Base-by-base conservation (phyloP, 2,888 invertebrate species). In the Amblyjoppa fuscipennis region DNA sequence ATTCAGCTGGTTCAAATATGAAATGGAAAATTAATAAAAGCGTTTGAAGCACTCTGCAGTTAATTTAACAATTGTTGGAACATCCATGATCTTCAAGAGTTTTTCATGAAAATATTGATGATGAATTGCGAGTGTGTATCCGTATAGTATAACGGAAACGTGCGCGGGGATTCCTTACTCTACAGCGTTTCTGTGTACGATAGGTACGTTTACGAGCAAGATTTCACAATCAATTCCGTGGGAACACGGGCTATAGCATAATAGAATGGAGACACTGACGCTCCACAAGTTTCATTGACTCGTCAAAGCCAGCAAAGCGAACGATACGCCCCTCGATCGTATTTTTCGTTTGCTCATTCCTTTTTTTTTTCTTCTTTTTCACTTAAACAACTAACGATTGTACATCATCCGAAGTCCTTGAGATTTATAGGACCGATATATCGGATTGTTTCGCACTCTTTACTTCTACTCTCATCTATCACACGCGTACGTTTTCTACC, bases 341-440 rank as follows among this genome's bases (percentile, higher is more conserved):
- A 45, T 7, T 45, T 71, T 7, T 59, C 70, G 56, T 75, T 85
- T 45, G 41, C 59, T 59, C 59, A 5, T 28, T 64, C 5, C 16
- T 64, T 83, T 45, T 74, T n/a, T 41, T 16, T 38, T n/a, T 83
- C 20, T 20, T 20, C 20, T 20, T 20, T 20, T 45, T 53, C n/a
- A 73, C 85, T 85, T 85, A 85, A 83, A 64, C 34, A 83, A 13
- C 85, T 85, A 85, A 85, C 85, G 85, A 85, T 85, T 85, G 85
- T 85, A 81, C 85, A 85, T 80, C 56, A 61, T 83, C 61, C 83
- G 61, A 80, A 85, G 79, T 80, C 61, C 70, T 81, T 66, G 71
- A 51, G 75, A 56, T 77, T 68, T 20, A 70, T 59, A 70, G 51
- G 51, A 79, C 73, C 56, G 53, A 74, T 74, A 66, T 31, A 64